These are phyloP conservation scores for Macaca mulatta DNA, from an alignment of 2,113 vertebrate species.

Conservation along the genomic window DNA sequence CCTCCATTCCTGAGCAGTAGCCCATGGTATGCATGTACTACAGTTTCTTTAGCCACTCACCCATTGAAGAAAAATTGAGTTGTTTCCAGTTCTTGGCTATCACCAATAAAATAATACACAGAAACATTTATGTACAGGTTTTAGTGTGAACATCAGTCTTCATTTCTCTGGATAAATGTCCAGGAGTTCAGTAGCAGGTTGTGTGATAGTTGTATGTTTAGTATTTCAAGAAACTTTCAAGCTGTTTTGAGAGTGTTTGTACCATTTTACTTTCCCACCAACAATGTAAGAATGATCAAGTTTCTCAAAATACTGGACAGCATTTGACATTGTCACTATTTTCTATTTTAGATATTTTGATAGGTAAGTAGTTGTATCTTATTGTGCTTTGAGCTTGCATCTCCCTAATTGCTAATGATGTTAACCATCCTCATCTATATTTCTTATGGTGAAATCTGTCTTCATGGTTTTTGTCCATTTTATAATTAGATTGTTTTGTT, in stretches of 20 bases:
- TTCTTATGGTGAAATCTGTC: neutral
- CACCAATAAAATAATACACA: neutral
- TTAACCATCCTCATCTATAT: neutral
- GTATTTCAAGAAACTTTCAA: neutral
- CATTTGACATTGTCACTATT: neutral
- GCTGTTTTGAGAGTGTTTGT: neutral
- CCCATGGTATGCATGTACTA: accelerated
- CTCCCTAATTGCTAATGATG: neutral
- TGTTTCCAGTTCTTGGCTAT: neutral
- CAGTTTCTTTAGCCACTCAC: neutral
- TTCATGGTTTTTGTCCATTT: neutral
- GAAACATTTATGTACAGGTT: neutral
- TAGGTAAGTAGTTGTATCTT: neutral
- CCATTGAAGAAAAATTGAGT: neutral
- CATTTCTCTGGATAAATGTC: neutral
- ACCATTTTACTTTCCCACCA: neutral
- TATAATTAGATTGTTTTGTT: neutral
- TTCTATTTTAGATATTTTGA: neutral
- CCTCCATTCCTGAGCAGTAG: neutral
- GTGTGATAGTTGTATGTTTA: neutral
- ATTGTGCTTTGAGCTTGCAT: neutral
- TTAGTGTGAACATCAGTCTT: neutral
- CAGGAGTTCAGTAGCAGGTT: neutral
- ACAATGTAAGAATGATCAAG: neutral
- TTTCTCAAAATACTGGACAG: neutral